A percentile compares a stretch with the other conserved stretches of the same genome.
Conservation (phyloP, 2,113 vertebrate genomes). For the Malurus elegans region DNA sequence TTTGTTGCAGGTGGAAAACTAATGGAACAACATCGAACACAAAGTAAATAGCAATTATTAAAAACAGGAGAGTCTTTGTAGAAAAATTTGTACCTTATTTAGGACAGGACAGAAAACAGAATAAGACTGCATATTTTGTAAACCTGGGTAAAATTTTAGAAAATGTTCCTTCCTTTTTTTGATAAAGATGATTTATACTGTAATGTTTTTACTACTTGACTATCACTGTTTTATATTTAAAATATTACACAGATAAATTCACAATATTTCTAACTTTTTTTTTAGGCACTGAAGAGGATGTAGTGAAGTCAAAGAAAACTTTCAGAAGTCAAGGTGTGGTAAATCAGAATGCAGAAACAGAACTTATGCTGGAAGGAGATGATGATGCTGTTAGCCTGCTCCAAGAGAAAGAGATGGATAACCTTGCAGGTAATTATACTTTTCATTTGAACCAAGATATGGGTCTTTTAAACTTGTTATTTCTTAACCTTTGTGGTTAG, state of each 20-base stretch:
- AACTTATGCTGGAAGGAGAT: constrained; percentile 91
- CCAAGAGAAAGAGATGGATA: constrained; percentile 96
- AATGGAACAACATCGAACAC: background rate
- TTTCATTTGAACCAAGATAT: background rate
- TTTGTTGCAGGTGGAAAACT: background rate
- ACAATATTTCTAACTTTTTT: constrained; percentile 8
- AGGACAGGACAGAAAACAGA: background rate
- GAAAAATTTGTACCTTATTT: background rate
- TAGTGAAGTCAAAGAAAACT: constrained; percentile 83
- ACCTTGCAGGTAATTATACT: constrained; percentile 84
- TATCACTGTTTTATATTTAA: background rate
- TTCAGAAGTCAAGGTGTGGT: constrained; percentile 83
- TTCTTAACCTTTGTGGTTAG: background rate
- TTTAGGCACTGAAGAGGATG: constrained; percentile 83
- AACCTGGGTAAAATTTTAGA: background rate
- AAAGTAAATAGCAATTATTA: background rate
- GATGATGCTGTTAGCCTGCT: constrained; percentile 91
- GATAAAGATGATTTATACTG: background rate
- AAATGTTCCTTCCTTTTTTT: background rate
- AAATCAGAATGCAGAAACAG: constrained; percentile 86
- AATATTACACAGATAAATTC: background rate
- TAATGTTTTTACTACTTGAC: background rate
- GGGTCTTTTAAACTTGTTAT: background rate
- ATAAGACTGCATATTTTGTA: background rate
- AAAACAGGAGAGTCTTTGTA: constrained; percentile 4